Conservation (phyloP, 30 jellyfish, hydroid and myxozoan species). For the Aurelia aurita region DNA sequence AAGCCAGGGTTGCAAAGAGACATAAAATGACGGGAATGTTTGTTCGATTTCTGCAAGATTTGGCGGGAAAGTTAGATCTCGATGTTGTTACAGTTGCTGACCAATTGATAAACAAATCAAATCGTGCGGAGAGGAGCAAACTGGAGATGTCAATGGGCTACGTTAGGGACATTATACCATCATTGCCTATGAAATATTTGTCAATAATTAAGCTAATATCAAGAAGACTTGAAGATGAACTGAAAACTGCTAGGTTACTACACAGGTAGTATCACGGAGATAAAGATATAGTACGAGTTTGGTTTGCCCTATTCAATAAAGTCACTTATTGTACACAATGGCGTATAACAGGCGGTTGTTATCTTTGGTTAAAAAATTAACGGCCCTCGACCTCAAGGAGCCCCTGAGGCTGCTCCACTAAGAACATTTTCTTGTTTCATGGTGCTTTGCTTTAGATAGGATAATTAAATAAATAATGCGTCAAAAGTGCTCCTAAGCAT, state of each 20-base stretch:
- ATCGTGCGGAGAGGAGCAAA: slow-evolving; percentile 19
- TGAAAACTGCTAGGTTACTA: slow-evolving; percentile 23
- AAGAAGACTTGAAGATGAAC: slow-evolving; percentile 6
- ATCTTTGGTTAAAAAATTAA: no score
- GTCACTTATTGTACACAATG: no score
- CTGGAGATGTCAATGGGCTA: slow-evolving; percentile 7
- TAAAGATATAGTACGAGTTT: no score
- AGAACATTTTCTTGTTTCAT: no score
- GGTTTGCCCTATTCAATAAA: no score
- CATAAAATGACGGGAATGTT: slow-evolving; percentile 48
- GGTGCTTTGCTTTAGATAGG: no score
- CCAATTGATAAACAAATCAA: slow-evolving; percentile 30
- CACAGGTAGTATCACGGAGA: neutral
- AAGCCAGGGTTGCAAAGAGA: slow-evolving; percentile 3
- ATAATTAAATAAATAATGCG: no score
- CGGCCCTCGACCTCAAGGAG: no score
- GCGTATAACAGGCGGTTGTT: no score
- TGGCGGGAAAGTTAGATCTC: slow-evolving; percentile 45
- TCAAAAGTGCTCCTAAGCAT: no score
- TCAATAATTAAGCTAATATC: slow-evolving; percentile 12
- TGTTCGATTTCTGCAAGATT: slow-evolving; percentile 47
- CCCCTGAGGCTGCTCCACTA: no score
- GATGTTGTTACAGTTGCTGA: slow-evolving; percentile 67
- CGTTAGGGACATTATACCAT: slow-evolving; percentile 39
- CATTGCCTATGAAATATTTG: slow-evolving; percentile 4